Percentiles rank a stretch among this genome's conserved stretches.
These are phyloP conservation scores for Agonum fuliginosum DNA, from an alignment of 2,888 invertebrate genomes.

Conservation along the genomic window DNA sequence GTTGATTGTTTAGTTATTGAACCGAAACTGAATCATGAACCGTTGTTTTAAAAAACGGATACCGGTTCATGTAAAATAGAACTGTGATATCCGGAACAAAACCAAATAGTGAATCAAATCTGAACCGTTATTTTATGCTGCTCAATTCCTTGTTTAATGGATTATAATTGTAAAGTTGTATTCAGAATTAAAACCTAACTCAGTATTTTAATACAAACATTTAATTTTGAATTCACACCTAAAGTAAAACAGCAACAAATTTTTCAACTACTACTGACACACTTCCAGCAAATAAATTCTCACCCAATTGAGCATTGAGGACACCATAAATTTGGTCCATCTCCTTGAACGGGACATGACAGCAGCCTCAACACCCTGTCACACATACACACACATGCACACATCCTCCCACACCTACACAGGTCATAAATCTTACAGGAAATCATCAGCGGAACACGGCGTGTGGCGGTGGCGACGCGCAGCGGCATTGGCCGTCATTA, in stretches of 20 bases:
- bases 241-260: too few species aligned
- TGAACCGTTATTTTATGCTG: too few species aligned
- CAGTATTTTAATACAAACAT: background rate
- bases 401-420: constrained; percentile 1
- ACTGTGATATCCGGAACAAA: too few species aligned
- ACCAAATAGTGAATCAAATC: too few species aligned
- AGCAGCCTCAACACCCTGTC: background rate
- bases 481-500: constrained; percentile 16
- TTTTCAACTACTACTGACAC: background rate
- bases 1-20: too few species aligned
- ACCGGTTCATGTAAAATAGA: too few species aligned
- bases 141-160: too few species aligned
- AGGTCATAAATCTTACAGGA: constrained; percentile 42
- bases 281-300: background rate
- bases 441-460: constrained; percentile 35
- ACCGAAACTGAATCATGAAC: too few species aligned
- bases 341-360: constrained; percentile 6
- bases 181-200: background rate
- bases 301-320: background rate
- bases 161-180: too few species aligned
- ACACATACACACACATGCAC: background rate
- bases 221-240: background rate
- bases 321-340: background rate
- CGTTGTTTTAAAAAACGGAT: too few species aligned
- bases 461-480: background rate